Evolutionary conservation across 2,113 vertebrate species (phyloP).

Genomic region (Paramisgurnus dabryanus): DNA sequence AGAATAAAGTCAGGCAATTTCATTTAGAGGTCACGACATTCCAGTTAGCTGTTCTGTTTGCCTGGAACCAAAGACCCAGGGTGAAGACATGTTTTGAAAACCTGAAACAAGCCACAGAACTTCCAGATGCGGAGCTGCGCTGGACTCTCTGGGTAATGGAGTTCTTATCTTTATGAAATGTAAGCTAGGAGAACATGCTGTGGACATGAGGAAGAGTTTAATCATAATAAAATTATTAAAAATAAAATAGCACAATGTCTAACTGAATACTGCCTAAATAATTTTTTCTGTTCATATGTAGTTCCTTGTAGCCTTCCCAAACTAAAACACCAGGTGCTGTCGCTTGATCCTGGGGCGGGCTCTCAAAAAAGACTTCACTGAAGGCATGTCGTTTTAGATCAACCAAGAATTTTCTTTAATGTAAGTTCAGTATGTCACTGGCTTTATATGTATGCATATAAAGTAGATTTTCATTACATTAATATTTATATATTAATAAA

Average conservation of each 20-base stretch:
- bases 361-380: conserved; percentile 97
- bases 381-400: conserved; percentile 94
- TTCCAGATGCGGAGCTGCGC: conserved; percentile 93
- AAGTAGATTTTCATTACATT: neutral
- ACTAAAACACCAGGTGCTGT: conserved; percentile 94
- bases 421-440: conserved; percentile 76
- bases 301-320: conserved; percentile 98
- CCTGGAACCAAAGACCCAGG: conserved; percentile 97
- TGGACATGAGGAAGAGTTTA: neutral
- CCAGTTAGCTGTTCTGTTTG: conserved; percentile 93
- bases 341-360: conserved; percentile 90
- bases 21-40: conserved; percentile 98
- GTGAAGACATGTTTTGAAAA: conserved; percentile 99
- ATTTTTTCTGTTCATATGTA: conserved; percentile 60
- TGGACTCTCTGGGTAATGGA: conserved; percentile 92
- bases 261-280: neutral
- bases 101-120: conserved; percentile 93
- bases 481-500: neutral
- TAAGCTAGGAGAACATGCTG: neutral
- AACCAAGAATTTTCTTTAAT: conserved; percentile 99
- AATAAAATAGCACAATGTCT: neutral
- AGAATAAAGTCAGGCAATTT: conserved; percentile 95
- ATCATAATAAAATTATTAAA: neutral
- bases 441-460: neutral
- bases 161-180: neutral